phyloP scores from a whole-genome alignment of 2,797 vertebrate species.

The Cirrhinus molitorella region DNA sequence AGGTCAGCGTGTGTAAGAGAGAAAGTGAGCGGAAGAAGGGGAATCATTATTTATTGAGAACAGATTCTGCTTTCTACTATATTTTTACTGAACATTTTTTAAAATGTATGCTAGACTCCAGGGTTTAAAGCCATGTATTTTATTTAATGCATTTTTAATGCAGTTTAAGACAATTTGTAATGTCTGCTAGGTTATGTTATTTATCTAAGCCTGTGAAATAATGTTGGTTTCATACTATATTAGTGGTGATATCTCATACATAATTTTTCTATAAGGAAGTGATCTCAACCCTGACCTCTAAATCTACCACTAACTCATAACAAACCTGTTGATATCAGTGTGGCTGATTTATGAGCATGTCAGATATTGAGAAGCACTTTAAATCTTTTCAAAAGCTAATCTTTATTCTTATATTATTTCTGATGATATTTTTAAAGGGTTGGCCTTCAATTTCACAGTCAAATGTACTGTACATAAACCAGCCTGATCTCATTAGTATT shows the following conservation, averaged over 20 bases:
- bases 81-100: conserved; percentile 23
- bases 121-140: conserved; percentile 19
- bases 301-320: not conserved
- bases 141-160: conserved; percentile 34
- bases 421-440: not conserved
- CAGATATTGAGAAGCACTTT: not conserved
- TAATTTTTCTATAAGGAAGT: not conserved
- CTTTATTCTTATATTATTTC: not conserved
- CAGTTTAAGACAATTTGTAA: not conserved
- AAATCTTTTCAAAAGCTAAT: not conserved
- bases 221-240: not conserved
- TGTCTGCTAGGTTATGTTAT: not conserved
- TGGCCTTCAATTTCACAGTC: too few species aligned
- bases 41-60: conserved; percentile 39
- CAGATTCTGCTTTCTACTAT: conserved; percentile 19
- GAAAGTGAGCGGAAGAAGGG: conserved; percentile 49
- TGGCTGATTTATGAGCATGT: not conserved
- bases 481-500: too few species aligned
- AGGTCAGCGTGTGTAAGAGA: conserved; percentile 59
- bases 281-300: not conserved
- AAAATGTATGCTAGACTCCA: not conserved
- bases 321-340: conserved; percentile 1
- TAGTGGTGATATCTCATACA: not conserved
- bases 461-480: too few species aligned
- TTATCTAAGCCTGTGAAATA: conserved; percentile 10